phyloP scores from a whole-genome alignment of 1,140 invertebrate species.

The Drosophila baimaii region DNA sequence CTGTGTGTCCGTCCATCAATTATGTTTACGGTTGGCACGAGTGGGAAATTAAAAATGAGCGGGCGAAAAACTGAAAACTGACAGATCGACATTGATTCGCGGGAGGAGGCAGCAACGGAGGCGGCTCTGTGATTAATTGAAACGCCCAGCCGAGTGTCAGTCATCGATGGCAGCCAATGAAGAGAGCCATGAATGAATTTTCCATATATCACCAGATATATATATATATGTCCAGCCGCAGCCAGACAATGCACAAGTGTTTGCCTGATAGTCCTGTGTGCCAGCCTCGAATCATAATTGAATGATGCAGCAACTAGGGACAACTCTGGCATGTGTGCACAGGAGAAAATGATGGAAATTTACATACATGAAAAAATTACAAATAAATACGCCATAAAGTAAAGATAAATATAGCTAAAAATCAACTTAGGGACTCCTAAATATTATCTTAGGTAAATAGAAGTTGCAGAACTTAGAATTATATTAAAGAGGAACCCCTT shows the following conservation, averaged over 20 bases:
- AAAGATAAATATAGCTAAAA: background rate
- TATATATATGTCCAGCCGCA: background rate
- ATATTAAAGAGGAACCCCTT: no score
- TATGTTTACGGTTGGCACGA: constrained; percentile 56
- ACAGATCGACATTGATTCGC: constrained; percentile 53
- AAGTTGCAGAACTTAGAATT: background rate
- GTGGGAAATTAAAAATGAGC: constrained; percentile 51
- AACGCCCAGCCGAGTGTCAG: constrained; percentile 57
- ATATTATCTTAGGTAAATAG: no score
- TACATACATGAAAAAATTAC: no score
- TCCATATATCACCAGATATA: constrained; percentile 27
- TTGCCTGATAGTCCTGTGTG: constrained; percentile 25
- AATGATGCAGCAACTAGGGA: constrained; percentile 36
- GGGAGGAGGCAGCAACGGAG: background rate
- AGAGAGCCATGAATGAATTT: constrained; percentile 57
- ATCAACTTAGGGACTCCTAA: background rate
- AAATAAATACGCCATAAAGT: no score
- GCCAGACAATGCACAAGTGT: constrained; percentile 30
- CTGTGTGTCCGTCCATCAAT: constrained; percentile 45
- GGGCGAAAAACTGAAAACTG: constrained; percentile 10
- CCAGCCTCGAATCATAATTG: constrained; percentile 69
- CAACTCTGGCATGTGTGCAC: background rate
- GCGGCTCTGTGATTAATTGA: constrained; percentile 66
- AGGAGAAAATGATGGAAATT: no score
- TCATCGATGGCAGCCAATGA: constrained; percentile 60